Base-by-base conservation (phyloP, 2,888 invertebrate genomes). In the Pomacea canaliculata region DNA sequence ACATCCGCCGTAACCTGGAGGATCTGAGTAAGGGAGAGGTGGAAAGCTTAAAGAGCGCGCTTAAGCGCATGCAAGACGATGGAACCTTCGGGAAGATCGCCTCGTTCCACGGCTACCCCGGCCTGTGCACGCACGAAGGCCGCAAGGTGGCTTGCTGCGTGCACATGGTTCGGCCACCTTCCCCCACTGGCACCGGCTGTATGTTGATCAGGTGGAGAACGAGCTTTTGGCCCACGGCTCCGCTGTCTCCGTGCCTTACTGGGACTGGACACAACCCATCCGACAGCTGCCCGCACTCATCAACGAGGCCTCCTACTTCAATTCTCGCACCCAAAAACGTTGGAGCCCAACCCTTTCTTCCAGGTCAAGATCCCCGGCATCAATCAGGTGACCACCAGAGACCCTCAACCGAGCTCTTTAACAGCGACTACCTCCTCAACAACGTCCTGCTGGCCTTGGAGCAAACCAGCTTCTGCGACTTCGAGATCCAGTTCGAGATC, bases 131-230 rank as follows among this genome's bases (percentile, higher is more conserved):
- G n/a, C 62, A 71, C 48, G 77, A 79, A 3, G 75, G 76, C 49
- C 79, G 63, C 59, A 56, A 51, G n/a, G 59, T 73, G n/a, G 82
- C 81, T n/a, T 82, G 82, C 76, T 82, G 82, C 60, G 62, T 81
- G 16, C 82, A 82, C 82, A 82, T 69, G 82, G 82, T 7, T 78
- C 79, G 76, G 75, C 82, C 16, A 80, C 80, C 37, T 82, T 82
- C 77, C 82, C 80, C 1, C 80, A 80, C 66, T 82, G 82, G 82
- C 82, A 82, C 74, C 77, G 82, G n/a, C 76, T 82, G 63, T 82
- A 81, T 68, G 77, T 79, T 8, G 81, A 78, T 19, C 73, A 82
- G 66, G 62, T 82, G 23, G 81, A 82, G 71, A 77, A 82, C 71
- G 77, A 80, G 18, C 70, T 82, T 13, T 73, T 76, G n/a, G 76